phyloP scores from a whole-genome alignment of 1,140 invertebrate species.

The Lamellibrachia luymesi region DNA sequence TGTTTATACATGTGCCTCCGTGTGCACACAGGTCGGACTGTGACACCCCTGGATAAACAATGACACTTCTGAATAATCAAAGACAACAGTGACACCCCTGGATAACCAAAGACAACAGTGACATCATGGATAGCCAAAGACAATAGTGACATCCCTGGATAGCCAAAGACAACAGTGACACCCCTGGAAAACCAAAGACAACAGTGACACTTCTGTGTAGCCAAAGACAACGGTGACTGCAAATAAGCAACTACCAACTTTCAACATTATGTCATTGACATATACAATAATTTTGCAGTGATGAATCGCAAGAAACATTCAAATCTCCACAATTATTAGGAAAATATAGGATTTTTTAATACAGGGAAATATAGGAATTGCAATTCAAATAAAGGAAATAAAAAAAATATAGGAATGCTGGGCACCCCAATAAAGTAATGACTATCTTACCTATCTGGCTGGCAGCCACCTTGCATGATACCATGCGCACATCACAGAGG shows the following conservation, averaged over 20 bases:
- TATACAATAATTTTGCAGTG: too few species aligned
- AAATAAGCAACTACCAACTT: too few species aligned
- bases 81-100: conserved; percentile 1
- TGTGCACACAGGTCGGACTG: conserved; percentile 56
- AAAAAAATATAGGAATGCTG: too few species aligned
- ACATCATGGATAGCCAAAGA: neutral
- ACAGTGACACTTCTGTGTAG: neutral
- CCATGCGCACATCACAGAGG: conserved; percentile 90
- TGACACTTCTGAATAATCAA: neutral
- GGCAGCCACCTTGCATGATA: conserved; percentile 60
- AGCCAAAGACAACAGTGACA: neutral
- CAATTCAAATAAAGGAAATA: too few species aligned
- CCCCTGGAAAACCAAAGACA: neutral
- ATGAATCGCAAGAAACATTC: too few species aligned
- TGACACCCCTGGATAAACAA: conserved; percentile 55
- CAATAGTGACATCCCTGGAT: neutral
- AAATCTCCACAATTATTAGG: too few species aligned
- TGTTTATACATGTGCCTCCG: conserved; percentile 30
- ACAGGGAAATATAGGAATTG: too few species aligned
- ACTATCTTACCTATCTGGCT: conserved; percentile 68
- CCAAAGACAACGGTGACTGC: neutral
- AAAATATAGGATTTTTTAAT: too few species aligned
- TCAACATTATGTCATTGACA: too few species aligned
- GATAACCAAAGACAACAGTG: neutral
- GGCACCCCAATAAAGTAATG: too few species aligned